These are phyloP conservation scores for Busseola fusca DNA, from an alignment of 2,888 invertebrate species.

Conservation along the genomic window DNA sequence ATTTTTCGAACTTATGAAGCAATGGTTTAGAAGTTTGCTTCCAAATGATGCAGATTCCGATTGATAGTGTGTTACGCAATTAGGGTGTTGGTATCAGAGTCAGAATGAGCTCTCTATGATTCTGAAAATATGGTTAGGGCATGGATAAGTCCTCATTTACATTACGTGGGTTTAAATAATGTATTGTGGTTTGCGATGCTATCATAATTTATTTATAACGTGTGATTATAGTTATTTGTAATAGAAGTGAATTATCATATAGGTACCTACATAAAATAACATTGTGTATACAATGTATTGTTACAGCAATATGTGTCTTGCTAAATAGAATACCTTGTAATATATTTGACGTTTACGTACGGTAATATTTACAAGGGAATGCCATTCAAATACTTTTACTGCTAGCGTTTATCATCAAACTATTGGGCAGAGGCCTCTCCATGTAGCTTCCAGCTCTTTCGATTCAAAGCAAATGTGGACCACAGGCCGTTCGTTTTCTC, in stretches of 20 bases:
- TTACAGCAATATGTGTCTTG: conserved; percentile 8
- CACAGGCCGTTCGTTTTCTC: background rate
- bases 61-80: too few relatives aligned
- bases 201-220: background rate
- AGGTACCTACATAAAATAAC: conserved; percentile 1
- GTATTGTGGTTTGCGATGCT: background rate
- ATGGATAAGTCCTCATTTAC: too few relatives aligned
- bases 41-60: too few relatives aligned
- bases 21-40: too few relatives aligned
- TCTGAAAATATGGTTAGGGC: too few relatives aligned
- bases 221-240: conserved; percentile 17
- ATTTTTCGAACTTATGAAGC: too few relatives aligned
- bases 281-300: conserved; percentile 24
- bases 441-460: background rate
- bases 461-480: background rate
- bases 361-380: conserved; percentile 1
- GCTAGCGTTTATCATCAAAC: background rate
- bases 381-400: background rate
- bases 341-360: conserved; percentile 4
- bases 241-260: background rate
- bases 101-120: too few relatives aligned
- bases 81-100: too few relatives aligned
- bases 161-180: background rate
- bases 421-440: background rate
- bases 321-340: conserved; percentile 9